Base-by-base conservation (phyloP, 2,888 invertebrate genomes). In the Drosophila peninsularis region DNA sequence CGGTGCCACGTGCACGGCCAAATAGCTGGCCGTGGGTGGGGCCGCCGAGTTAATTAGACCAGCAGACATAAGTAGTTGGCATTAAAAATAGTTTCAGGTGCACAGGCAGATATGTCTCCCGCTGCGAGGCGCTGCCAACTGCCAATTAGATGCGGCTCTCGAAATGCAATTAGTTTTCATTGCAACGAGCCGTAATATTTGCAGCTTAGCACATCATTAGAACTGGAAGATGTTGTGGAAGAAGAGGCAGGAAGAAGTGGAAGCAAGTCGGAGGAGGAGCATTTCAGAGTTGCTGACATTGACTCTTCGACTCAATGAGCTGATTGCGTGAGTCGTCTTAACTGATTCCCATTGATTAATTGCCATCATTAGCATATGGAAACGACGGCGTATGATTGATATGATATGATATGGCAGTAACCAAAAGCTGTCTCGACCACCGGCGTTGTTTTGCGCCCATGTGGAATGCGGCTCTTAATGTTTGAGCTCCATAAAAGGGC, bases 341-440 rank as follows among this genome's bases (percentile, higher is more conserved):
- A 85, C 88, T 81, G 88, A 88, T 86, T 86, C 75, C 58, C 79
- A 88, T 88, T 85, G 84, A 85, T 88, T 85, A 88, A 85, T 85
- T 88, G 84, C 88, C 77, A 75, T 85, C 84, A 86, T 85, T 85
- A 85, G 88, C 88, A 85, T 85, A 85, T 80, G 77, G 67, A 53
- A 78, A 79, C 72, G 75, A 77, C 77, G 70, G 62, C 75, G 70
- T 88, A 75, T 88, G 84, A 88, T 80, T 83, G 82, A 84, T 84
- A 75, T 67, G 78, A 74, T 76, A 49, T 32, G 49, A 30, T 32
- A 50, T 36, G 32, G 49, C 19, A 19, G 49, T 14, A 34, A n/a
- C 62, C 63, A 75, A 53, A 65, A 69, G 75, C 50, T 45, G 53
- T 13, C 50, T 53, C 37, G 75, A 75, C 75, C 75, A 75, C 74